phyloP scores from a whole-genome alignment of 2,888 invertebrate species.

The Temnothorax unifasciatus region DNA sequence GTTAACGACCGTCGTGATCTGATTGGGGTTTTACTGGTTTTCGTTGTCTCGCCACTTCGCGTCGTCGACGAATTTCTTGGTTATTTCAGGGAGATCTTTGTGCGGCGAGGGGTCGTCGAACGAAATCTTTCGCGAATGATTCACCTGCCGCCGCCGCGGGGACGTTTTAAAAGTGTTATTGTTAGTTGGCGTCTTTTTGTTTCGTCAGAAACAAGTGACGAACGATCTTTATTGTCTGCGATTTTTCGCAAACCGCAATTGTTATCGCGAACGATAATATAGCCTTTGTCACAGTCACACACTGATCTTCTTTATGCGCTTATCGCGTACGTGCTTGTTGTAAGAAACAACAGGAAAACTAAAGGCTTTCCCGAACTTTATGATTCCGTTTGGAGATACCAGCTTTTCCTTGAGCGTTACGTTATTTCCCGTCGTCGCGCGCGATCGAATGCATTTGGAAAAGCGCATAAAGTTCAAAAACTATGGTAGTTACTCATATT shows the following conservation, averaged over 20 bases:
- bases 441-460: not conserved
- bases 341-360: slow-evolving; percentile 8
- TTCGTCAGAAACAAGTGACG: not conserved
- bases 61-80: slow-evolving; percentile 20
- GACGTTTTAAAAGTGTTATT: slow-evolving; percentile 23
- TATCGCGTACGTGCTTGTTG: no score
- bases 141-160: slow-evolving; percentile 26
- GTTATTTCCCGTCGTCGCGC: not conserved
- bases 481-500: not conserved
- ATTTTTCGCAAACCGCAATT: slow-evolving; percentile 23
- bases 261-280: slow-evolving; percentile 37
- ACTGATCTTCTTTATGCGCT: not conserved
- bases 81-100: slow-evolving; percentile 34
- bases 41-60: slow-evolving; percentile 12
- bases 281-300: slow-evolving; percentile 17
- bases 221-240: not conserved
- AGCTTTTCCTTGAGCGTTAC: not conserved
- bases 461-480: slow-evolving; percentile 11
- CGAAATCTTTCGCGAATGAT: slow-evolving; percentile 38
- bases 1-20: slow-evolving; percentile 66
- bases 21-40: slow-evolving; percentile 50
- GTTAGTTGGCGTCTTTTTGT: slow-evolving; percentile 1
- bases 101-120: slow-evolving; percentile 30
- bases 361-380: not conserved
- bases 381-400: not conserved